Evolutionary conservation across 2,888 invertebrate species (phyloP).

Genomic region (Synanthedon andrenaeformis): DNA sequence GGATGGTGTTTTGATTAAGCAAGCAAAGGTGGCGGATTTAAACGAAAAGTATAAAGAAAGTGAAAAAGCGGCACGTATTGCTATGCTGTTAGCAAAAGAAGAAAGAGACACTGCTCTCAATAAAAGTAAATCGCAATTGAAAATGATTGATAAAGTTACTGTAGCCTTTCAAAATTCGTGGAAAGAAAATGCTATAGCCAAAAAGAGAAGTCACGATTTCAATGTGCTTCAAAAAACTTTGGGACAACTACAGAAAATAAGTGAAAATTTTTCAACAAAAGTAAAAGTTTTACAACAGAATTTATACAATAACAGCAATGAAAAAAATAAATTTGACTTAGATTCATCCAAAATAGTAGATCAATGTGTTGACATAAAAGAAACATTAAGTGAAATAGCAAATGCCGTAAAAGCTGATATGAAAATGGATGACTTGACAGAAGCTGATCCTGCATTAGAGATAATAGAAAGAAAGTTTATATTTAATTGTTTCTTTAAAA

Average conservation of each 20-base stretch:
- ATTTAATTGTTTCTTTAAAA: conserved; percentile 68
- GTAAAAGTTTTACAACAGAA: conserved; percentile 68
- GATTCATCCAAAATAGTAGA: conserved; percentile 58
- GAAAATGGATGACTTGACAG: conserved; percentile 56
- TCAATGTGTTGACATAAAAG: conserved; percentile 67
- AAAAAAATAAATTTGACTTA: conserved; percentile 53
- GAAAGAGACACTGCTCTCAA: conserved; percentile 76
- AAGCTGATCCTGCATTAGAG: conserved; percentile 38
- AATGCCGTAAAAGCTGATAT: conserved; percentile 71
- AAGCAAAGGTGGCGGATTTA: conserved; percentile 73
- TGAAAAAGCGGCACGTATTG: conserved; percentile 65
- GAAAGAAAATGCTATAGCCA: conserved; percentile 49
- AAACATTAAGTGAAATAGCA: conserved; percentile 73
- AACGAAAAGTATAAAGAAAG: conserved; percentile 71
- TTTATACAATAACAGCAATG: conserved; percentile 60
- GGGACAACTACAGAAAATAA: conserved; percentile 47
- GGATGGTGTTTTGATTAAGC: conserved; percentile 74
- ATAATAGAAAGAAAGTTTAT: conserved; percentile 57
- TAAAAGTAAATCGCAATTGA: conserved; percentile 73
- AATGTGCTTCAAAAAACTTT: conserved; percentile 48
- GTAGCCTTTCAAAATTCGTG: conserved; percentile 66
- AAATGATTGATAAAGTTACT: conserved; percentile 74
- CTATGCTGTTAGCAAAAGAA: conserved; percentile 68
- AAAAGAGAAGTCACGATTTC: conserved; percentile 48
- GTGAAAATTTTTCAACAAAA: conserved; percentile 55